These are phyloP conservation scores for Muntiacus muntjak DNA, from an alignment of 2,113 vertebrate genomes.

Conservation along the genomic window DNA sequence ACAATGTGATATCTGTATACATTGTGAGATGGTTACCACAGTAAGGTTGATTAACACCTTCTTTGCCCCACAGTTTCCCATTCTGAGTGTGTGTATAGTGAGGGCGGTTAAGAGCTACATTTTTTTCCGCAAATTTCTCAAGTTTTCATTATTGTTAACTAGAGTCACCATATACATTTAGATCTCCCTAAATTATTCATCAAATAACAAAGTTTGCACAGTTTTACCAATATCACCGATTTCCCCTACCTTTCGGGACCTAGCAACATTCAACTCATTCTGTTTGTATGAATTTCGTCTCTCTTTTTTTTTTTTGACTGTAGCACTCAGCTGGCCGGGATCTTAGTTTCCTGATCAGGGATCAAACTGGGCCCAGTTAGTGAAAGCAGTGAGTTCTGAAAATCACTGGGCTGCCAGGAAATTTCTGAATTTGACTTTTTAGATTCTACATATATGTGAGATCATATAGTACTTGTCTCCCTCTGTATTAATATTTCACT, in stretches of 20 bases:
- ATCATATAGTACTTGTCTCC: not conserved
- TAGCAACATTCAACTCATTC: not conserved
- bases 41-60: not conserved
- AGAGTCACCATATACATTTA: not conserved
- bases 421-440: not conserved
- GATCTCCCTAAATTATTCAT: not conserved
- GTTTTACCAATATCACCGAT: not conserved
- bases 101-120: not conserved
- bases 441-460: not conserved
- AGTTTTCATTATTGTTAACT: not conserved
- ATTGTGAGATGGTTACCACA: not conserved
- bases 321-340: accelerated
- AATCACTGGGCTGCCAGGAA: not conserved
- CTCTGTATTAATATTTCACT: not conserved
- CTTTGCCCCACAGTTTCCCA: not conserved
- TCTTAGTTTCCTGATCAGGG: not conserved
- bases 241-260: accelerated
- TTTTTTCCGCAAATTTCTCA: not conserved
- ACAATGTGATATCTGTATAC: not conserved
- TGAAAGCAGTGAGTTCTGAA: not conserved
- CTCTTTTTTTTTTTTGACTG: not conserved
- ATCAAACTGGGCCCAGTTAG: not conserved
- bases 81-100: not conserved
- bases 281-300: not conserved
- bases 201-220: not conserved